These are phyloP conservation scores for Lagenorhynchus albirostris DNA, from an alignment of 2,113 vertebrate species.

Conservation along the genomic window DNA sequence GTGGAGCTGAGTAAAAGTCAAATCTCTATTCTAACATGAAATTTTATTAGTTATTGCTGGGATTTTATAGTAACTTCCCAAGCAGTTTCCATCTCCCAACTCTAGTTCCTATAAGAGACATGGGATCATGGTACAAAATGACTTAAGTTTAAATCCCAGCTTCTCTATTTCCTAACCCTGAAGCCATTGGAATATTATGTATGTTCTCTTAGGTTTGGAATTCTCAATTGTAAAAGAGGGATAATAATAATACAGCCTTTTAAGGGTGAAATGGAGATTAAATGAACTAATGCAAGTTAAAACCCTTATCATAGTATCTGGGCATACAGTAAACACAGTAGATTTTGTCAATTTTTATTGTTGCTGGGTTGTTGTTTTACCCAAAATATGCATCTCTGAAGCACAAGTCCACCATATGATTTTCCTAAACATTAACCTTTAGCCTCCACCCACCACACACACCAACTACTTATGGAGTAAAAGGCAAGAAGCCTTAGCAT, in stretches of 20 bases:
- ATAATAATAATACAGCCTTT: not conserved
- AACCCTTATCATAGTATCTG: not conserved
- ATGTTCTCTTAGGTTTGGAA: not conserved
- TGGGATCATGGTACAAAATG: not conserved
- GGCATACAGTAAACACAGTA: not conserved
- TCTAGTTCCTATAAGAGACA: not conserved
- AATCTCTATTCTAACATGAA: not conserved
- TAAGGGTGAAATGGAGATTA: not conserved
- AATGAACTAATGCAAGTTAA: not conserved
- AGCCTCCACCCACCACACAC: not conserved
- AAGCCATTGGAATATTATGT: not conserved
- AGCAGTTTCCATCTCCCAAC: not conserved
- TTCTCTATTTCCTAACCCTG: not conserved
- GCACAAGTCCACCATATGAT: not conserved
- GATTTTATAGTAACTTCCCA: not conserved
- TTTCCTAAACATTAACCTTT: not conserved
- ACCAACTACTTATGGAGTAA: not conserved
- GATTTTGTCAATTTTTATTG: not conserved
- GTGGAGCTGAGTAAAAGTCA: not conserved
- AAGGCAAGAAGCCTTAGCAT: not conserved
- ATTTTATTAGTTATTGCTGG: not conserved
- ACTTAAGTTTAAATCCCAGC: not conserved
- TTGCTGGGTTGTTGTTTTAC: not conserved
- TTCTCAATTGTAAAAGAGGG: not conserved
- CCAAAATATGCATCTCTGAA: not conserved